These are phyloP conservation scores for Leptonema lineaticorne DNA, from an alignment of 1,140 invertebrate species.

Conservation along the genomic window DNA sequence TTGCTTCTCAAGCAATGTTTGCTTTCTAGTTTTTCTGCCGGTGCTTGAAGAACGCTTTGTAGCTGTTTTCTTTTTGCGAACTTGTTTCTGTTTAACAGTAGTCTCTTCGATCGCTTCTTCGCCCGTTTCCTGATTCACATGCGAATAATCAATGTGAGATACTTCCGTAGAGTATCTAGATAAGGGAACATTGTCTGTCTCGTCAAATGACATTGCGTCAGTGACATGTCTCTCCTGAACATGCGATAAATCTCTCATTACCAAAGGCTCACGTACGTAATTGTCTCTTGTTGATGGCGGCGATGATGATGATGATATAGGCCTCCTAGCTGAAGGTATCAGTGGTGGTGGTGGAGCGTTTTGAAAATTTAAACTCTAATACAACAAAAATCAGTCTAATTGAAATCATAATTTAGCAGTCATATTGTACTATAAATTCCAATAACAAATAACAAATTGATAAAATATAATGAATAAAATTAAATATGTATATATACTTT, in stretches of 20 bases:
- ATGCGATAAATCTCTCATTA: neutral
- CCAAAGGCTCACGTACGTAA: neutral
- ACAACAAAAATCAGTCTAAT: neutral
- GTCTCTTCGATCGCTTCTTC: neutral
- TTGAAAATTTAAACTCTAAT: neutral
- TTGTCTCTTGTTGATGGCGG: neutral
- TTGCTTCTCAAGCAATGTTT: neutral
- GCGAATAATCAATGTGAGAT: neutral
- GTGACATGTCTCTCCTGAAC: neutral
- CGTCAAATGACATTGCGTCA: neutral
- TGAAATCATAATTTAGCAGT: neutral
- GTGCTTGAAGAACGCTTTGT: neutral
- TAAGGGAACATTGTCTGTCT: conserved; percentile 1
- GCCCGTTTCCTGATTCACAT: neutral
- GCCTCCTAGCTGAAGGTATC: conserved; percentile 32
- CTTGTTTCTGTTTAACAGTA: neutral
- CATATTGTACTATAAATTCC: neutral
- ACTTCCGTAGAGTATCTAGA: neutral
- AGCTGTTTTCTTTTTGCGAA: conserved; percentile 6
- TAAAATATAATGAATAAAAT: no score
- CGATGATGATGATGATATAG: neutral
- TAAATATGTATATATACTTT: no score
- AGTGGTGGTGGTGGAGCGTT: neutral
- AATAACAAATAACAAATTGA: no score
- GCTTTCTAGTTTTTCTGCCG: conserved; percentile 10